Base-by-base conservation (phyloP, 2,888 invertebrate species). In the Eupithecia abbreviata region DNA sequence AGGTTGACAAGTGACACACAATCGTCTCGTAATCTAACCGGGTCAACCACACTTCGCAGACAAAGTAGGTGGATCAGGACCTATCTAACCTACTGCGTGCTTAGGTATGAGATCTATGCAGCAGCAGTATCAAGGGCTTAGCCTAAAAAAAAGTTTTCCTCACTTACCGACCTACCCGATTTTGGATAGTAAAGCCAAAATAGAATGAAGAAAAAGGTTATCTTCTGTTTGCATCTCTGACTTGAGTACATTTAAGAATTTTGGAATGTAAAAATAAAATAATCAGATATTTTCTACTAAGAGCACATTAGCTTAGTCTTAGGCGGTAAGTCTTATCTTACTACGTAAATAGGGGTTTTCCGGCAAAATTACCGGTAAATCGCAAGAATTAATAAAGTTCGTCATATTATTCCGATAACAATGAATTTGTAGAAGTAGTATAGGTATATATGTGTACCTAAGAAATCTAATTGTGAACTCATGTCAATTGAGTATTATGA, bases 1-100 rank as follows among this genome's bases (percentile, higher is more conserved):
- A 87, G 87, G 86, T 86, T 88, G 90, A 89, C 89, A 91, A 92
- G 90, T 91, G 91, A 90, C 85, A 88, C 88, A 91, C 91, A 91
- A 92, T 91, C 71, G 90, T 90, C 86, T 86, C 84, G 84, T 90
- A 90, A 91, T 90, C 89, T 90, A 91, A 91, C 89, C 90, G 87
- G 91, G 91, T 89, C 91, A 90, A 70, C 69, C 77, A 82, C 85
- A 85, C 87, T 84, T 83, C 65, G 74, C 79, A 81, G 76, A 70
- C 84, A 80, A 80, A 84, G 80, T 77, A 81, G 81, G 49, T 45
- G 43, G 70, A 73, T 51, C 66, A 65, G 18, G 6, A 58, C 67
- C 73, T 55, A 72, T 41, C 62, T 62, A 62, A 72, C 47, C 62
- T 62, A 62, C 30, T 58, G 58, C 18, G n/a, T 58, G 30, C 62